Base-by-base conservation (phyloP, 1,140 invertebrate species). In the Drosophila sechellia region DNA sequence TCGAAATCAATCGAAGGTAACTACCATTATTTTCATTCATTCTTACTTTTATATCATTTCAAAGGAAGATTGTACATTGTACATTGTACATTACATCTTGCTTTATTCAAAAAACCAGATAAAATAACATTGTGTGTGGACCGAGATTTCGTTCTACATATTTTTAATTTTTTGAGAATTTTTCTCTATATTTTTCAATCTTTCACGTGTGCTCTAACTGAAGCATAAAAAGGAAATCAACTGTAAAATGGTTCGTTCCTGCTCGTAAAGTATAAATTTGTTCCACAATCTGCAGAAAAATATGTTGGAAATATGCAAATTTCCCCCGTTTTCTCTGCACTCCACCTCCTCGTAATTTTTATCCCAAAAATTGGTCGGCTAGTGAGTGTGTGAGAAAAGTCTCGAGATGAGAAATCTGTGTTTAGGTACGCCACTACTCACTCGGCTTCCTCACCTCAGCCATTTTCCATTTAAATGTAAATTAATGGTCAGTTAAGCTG, bases 401-500 rank as follows among this genome's bases (percentile, higher is more conserved):
- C 74, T 57, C 17, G 48, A 70, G 64, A 70, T 49, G 64, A 34
- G 68, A 70, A 70, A 70, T 70, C 52, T 57, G 43, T 42, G 63
- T 39, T 42, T 53, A 66, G 64, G 43, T 66, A 50, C 65, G 59
- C 55, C 56, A 58, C 46, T 40, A 40, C 25, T 52, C 39, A 11
- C 27, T 35, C 17, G 35, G 31, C 22, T 69, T 52, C 39, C 60
- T 50, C 45, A 52, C 37, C 59, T 85, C 69, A 43, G 71, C 53
- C 72, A 53, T 70, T 66, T 80, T 75, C 65, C 79, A 89, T 89
- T 84, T 78, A 74, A 84, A 89, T 89, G 85, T 72, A 89, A 89
- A 89, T 89, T 80, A 84, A 89, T 89, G 84, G 84, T 80, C 84
- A 84, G 84, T 89, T 89, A 80, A 89, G 86, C 73, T 89, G 84